Evolutionary conservation across 2,888 invertebrate species (phyloP).

Genomic region (Zele albiditarsus): DNA sequence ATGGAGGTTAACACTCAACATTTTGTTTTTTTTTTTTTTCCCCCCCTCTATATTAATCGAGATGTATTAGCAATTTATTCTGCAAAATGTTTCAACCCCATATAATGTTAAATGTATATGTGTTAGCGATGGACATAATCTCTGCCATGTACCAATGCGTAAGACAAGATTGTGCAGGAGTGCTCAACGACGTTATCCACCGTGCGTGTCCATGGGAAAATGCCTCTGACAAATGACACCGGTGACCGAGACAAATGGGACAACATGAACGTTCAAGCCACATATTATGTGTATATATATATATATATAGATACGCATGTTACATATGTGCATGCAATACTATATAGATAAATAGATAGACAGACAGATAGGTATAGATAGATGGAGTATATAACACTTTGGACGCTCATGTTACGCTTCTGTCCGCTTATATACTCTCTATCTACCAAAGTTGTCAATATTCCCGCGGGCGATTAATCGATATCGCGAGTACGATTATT

Average conservation of each 20-base stretch:
- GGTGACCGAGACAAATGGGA: constrained; percentile 44
- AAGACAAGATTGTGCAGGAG: constrained; percentile 28
- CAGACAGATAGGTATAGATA: not conserved
- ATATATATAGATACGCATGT: constrained; percentile 3
- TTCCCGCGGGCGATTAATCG: constrained; percentile 32
- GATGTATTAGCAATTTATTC: too few relatives aligned
- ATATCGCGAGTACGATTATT: constrained; percentile 37
- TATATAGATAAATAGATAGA: not conserved
- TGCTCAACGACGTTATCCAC: constrained; percentile 30
- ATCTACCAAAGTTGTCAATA: constrained; percentile 24
- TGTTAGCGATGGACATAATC: constrained; percentile 14
- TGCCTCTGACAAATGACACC: constrained; percentile 47
- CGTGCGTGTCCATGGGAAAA: constrained; percentile 42
- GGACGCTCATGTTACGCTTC: constrained; percentile 9
- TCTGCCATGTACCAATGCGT: constrained; percentile 28
- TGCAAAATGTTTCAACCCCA: too few relatives aligned
- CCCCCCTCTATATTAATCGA: too few relatives aligned
- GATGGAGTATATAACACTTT: constrained; percentile 15
- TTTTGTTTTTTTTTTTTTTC: too few relatives aligned
- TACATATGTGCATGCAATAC: constrained; percentile 8
- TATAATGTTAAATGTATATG: not conserved
- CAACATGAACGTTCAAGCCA: constrained; percentile 14
- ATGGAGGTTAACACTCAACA: too few relatives aligned
- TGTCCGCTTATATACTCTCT: not conserved
- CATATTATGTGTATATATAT: constrained; percentile 2